Base-by-base conservation (phyloP, 2,797 vertebrate species). In the Eospalax fontanierii region DNA sequence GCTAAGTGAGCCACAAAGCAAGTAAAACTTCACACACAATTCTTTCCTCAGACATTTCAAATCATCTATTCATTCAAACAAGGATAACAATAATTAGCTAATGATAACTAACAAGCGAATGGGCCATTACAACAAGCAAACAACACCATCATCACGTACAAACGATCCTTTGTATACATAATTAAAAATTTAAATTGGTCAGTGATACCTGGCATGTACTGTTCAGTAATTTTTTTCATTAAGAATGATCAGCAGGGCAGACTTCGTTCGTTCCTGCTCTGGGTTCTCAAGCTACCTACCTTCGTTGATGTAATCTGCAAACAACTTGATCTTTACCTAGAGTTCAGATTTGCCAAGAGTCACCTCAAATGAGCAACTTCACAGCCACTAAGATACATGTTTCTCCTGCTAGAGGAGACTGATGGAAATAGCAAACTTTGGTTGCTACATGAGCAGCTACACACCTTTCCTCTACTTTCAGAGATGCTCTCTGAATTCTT, bases 81-180 rank as follows among this genome's bases (percentile, higher is more conserved):
- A 84, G 35, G 43, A 83, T 18, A 30, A 85, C 40, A 81, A 57
- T 57, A 57, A 88, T 63, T 71, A 46, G 24, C n/a, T 84, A 87
- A 80, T 84, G 84, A 80, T 74, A 84, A 87, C 6, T 87, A 43
- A 14, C 61, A 95, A 92, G 54, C 61, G 75, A 87, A 50, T n/a
- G 70, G 14, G 50, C 22, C 15, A 84, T 94, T 61, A 84, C 2
- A 33, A 38, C 8, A 57, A 10, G 12, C n/a, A 16, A 76, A n/a
- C 0, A 46, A 59, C 68, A 76, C 70, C 24, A 65, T 65, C 68
- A 11, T 12, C 57, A 35, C 61, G 19, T 16, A 73, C 30, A 92
- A 90, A 94, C 86, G 54, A 75, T 89, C 90, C 35, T 6, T 94
- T 93, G 57, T 59, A 75, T 33, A 79, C 12, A 19, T 84, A 76